Evolutionary conservation across 2,888 invertebrate genomes (phyloP).

Genomic region (Pheosia tremula): DNA sequence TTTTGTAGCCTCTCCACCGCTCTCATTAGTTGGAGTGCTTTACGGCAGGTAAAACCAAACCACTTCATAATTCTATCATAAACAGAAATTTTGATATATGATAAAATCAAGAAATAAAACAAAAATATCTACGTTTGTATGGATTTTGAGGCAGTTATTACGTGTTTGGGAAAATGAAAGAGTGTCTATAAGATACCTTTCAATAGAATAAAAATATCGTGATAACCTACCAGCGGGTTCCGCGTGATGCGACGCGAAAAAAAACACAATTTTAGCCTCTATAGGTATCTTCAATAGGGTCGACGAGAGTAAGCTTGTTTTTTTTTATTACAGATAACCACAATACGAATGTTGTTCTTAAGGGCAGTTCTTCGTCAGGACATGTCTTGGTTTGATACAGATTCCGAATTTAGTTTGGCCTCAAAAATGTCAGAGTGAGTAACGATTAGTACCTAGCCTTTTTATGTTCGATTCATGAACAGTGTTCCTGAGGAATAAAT

Average conservation of each 20-base stretch:
- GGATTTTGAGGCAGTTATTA: too few species aligned
- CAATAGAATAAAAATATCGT: too few species aligned
- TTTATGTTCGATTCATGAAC: too few species aligned
- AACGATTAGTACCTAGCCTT: not conserved
- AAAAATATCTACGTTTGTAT: too few species aligned
- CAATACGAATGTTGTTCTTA: slow-evolving; percentile 86
- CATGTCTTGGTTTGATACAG: slow-evolving; percentile 90
- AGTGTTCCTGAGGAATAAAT: too few species aligned
- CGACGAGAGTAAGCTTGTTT: not conserved
- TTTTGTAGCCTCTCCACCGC: slow-evolving; percentile 75
- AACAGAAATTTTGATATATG: not conserved
- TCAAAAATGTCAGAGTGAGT: slow-evolving; percentile 90
- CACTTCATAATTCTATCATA: not conserved
- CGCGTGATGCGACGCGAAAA: too few species aligned
- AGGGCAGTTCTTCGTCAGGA: slow-evolving; percentile 88
- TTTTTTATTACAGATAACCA: slow-evolving; percentile 73
- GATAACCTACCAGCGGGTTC: too few species aligned
- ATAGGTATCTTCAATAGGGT: too few species aligned
- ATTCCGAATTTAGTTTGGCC: slow-evolving; percentile 88
- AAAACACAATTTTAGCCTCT: too few species aligned
- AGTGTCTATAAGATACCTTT: too few species aligned
- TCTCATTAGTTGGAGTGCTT: slow-evolving; percentile 83
- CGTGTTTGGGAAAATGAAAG: too few species aligned
- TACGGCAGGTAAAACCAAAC: slow-evolving; percentile 65
- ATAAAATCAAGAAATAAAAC: too few species aligned